A percentile compares a stretch with the other conserved stretches of the same genome.
phyloP scores from a whole-genome alignment of 2,797 vertebrate genomes.

The Aotus griseimembra region DNA sequence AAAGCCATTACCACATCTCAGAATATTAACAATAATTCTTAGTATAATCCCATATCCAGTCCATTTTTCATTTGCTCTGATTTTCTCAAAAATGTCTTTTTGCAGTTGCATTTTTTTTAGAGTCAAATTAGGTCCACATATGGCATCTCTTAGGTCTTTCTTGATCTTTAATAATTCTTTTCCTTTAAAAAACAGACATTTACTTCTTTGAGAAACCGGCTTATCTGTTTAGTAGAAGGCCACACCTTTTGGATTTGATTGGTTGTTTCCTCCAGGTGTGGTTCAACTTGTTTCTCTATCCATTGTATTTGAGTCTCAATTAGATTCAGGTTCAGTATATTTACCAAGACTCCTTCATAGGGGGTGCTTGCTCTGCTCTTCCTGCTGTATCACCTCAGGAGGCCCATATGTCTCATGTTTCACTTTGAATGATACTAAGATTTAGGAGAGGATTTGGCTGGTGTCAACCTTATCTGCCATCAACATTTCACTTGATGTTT shows the following conservation, averaged over 20 bases:
- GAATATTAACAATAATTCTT: neutral
- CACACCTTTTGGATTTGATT: neutral
- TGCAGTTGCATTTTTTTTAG: neutral
- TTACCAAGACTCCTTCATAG: neutral
- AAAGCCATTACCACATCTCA: neutral
- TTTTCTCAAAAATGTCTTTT: slow-evolving; percentile 23
- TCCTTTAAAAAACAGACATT: neutral
- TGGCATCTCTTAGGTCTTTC: neutral
- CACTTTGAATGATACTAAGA: neutral
- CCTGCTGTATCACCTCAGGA: neutral
- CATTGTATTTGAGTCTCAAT: neutral
- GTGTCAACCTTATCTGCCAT: neutral
- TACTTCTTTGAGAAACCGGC: neutral
- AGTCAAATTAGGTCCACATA: neutral
- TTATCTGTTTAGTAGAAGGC: neutral
- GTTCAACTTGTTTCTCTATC: neutral
- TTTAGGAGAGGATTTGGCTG: neutral
- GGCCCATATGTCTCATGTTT: neutral
- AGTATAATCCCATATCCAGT: neutral
- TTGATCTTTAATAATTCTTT: neutral
- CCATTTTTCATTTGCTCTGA: neutral
- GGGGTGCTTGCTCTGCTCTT: neutral
- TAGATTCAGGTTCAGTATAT: neutral
- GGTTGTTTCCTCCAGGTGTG: neutral
- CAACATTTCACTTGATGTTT: neutral